Percentiles rank a stretch among this genome's conserved stretches.
These are phyloP conservation scores for Tillus elongatus DNA, from an alignment of 2,888 invertebrate genomes.

Conservation along the genomic window DNA sequence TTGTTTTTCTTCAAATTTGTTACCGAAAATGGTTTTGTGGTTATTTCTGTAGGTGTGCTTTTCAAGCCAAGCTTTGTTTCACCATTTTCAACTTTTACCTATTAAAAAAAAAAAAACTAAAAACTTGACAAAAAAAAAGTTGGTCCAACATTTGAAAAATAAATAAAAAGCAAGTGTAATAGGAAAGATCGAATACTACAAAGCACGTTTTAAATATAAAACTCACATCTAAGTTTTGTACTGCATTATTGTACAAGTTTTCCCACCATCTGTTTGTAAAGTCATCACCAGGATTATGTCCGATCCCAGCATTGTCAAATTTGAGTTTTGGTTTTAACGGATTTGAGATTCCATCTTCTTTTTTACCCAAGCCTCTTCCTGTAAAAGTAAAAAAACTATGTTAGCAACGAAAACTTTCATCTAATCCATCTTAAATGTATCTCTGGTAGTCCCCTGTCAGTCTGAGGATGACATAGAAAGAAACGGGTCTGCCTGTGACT, in stretches of 20 bases:
- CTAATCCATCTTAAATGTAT: too few species aligned
- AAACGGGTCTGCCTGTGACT: too few species aligned
- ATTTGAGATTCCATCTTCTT: constrained; percentile 66
- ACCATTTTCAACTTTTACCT: too few species aligned
- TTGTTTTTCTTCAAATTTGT: constrained; percentile 32
- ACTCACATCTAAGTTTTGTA: constrained; percentile 54
- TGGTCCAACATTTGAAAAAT: too few species aligned
- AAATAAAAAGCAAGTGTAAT: too few species aligned
- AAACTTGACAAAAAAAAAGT: too few species aligned
- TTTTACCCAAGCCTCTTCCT: constrained; percentile 79
- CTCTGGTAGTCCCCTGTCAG: too few species aligned
- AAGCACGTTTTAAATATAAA: too few species aligned
- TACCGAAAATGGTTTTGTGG: constrained; percentile 34
- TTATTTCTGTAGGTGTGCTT: constrained; percentile 37
- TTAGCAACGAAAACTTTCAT: too few species aligned
- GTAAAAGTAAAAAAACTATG: constrained; percentile 19
- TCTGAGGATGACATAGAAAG: too few species aligned
- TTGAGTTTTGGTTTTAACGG: constrained; percentile 74
- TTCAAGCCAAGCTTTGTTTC: constrained; percentile 4
- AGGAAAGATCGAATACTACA: too few species aligned
- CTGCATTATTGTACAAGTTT: constrained; percentile 63
- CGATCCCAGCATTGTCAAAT: constrained; percentile 69
- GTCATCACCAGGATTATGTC: constrained; percentile 63
- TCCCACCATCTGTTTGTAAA: constrained; percentile 84
- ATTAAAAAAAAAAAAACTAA: too few species aligned